A percentile compares a stretch with the other conserved stretches of the same genome.
Conservation (phyloP, 2,797 vertebrate species). For the Cynodonichthys magdalenae region DNA sequence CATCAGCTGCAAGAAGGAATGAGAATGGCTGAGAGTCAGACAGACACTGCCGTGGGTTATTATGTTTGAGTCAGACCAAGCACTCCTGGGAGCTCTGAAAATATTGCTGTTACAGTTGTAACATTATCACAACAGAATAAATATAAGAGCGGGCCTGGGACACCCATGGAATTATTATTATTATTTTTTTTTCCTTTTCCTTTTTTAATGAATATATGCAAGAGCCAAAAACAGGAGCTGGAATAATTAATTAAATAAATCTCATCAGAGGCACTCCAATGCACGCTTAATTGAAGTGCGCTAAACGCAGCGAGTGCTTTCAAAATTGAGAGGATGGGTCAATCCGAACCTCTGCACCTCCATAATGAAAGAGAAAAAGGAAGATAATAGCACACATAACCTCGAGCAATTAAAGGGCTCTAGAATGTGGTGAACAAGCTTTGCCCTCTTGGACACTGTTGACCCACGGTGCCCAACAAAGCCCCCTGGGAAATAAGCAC, state of each 20-base stretch:
- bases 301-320: conserved; percentile 76
- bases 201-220: conserved; percentile 61
- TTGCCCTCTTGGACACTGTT: conserved; percentile 83
- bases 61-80: conserved; percentile 81
- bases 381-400: conserved; percentile 84
- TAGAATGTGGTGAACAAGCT: conserved; percentile 83
- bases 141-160: conserved; percentile 73
- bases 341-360: conserved; percentile 79
- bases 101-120: conserved; percentile 83
- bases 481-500: conserved; percentile 81
- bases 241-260: conserved; percentile 81
- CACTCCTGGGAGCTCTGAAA: conserved; percentile 77
- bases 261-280: conserved; percentile 72
- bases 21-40: conserved; percentile 82
- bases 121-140: conserved; percentile 81
- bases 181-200: too few species aligned
- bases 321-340: conserved; percentile 82
- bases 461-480: conserved; percentile 81
- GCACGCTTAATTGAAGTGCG: conserved; percentile 78
- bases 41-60: conserved; percentile 82
- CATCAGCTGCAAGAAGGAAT: conserved; percentile 82
- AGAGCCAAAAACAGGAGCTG: conserved; percentile 50
- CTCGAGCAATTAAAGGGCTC: conserved; percentile 83
- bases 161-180: conserved; percentile 58
- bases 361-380: conserved; percentile 83